Conservation (phyloP, 2,113 vertebrate species). For the Cranoglanis bouderius region DNA sequence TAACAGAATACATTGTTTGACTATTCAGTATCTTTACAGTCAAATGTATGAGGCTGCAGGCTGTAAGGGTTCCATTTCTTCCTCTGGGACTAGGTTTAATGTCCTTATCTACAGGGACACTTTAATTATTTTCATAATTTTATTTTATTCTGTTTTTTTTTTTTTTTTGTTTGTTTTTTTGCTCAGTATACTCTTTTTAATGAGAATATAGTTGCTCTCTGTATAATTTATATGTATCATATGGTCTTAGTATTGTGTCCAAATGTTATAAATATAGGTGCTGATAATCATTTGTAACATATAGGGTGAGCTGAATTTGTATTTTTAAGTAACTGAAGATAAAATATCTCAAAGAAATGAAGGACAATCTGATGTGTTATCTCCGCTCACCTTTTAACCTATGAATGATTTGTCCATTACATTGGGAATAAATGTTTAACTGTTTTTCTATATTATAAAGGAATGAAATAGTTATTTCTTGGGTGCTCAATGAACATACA, state of each 20-base stretch:
- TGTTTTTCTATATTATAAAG: neutral
- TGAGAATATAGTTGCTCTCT: neutral
- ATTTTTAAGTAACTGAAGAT: neutral
- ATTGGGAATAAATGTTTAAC: neutral
- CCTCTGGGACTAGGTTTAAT: neutral
- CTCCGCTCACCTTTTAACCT: neutral
- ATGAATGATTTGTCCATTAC: neutral
- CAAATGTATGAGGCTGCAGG: neutral
- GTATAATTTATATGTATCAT: conserved; percentile 24
- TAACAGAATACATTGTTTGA: neutral
- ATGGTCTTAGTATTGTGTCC: neutral
- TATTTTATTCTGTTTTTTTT: neutral
- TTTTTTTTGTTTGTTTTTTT: neutral
- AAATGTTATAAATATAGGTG: neutral
- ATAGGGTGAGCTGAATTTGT: neutral
- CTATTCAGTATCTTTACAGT: neutral
- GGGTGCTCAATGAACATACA: neutral
- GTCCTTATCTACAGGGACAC: neutral
- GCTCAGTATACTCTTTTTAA: neutral
- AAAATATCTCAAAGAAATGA: neutral
- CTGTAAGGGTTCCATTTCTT: neutral
- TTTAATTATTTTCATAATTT: neutral
- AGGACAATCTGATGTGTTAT: neutral
- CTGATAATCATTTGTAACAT: neutral
- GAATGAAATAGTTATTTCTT: neutral